Evolutionary conservation across 2,797 vertebrate genomes (phyloP).

Genomic region (Ceyx erithaca): DNA sequence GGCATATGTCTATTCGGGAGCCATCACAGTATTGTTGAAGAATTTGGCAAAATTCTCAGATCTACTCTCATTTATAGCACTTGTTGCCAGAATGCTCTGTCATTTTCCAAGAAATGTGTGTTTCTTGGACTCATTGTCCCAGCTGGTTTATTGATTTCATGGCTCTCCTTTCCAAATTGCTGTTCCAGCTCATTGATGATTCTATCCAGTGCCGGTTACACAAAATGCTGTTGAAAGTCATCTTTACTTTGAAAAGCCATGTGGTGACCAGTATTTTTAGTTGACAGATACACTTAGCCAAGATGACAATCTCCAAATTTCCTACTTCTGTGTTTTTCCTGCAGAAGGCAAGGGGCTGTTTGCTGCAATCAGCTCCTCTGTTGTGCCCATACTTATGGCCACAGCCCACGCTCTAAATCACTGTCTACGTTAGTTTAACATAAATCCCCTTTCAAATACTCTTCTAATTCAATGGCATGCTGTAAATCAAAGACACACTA

Average conservation of each 20-base stretch:
- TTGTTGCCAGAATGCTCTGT: slow-evolving; percentile 65
- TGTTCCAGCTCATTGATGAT: slow-evolving; percentile 68
- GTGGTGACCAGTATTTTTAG: slow-evolving; percentile 68
- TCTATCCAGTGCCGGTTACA: slow-evolving; percentile 39
- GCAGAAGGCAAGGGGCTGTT: slow-evolving; percentile 68
- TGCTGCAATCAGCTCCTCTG: slow-evolving; percentile 64
- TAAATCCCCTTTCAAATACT: slow-evolving; percentile 66
- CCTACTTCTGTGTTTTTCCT: slow-evolving; percentile 51
- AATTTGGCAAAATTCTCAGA: slow-evolving; percentile 28
- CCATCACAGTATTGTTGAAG: slow-evolving; percentile 19
- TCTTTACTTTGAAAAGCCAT: slow-evolving; percentile 66
- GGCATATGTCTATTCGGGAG: neutral
- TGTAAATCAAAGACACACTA: slow-evolving; percentile 65
- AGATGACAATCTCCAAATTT: slow-evolving; percentile 59
- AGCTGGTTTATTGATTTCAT: slow-evolving; percentile 63
- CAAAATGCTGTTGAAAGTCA: slow-evolving; percentile 47
- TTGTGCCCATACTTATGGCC: slow-evolving; percentile 70
- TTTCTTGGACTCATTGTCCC: slow-evolving; percentile 56
- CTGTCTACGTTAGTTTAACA: slow-evolving; percentile 66
- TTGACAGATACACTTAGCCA: slow-evolving; percentile 53
- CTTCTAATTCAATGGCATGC: slow-evolving; percentile 58
- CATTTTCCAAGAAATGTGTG: slow-evolving; percentile 73
- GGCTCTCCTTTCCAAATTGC: slow-evolving; percentile 57
- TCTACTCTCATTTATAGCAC: slow-evolving; percentile 28
- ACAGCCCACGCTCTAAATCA: slow-evolving; percentile 73